A percentile compares a stretch with the other conserved stretches of the same genome.
These are phyloP conservation scores for Epinotia brunnichana DNA, from an alignment of 2,888 invertebrate genomes.

Conservation along the genomic window DNA sequence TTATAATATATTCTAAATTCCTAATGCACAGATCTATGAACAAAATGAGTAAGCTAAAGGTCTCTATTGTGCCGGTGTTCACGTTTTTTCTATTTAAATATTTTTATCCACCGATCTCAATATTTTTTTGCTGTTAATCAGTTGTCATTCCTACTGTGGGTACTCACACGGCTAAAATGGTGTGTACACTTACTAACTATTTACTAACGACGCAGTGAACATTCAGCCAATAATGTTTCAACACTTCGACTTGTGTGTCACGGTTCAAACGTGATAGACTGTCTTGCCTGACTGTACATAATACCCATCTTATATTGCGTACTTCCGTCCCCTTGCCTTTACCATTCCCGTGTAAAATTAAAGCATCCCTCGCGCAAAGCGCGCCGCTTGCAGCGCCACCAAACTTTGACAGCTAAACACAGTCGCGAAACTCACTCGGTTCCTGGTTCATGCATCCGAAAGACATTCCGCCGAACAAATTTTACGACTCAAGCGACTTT, in stretches of 20 bases:
- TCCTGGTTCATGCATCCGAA: constrained; percentile 46
- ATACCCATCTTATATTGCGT: background rate
- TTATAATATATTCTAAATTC: too few relatives aligned
- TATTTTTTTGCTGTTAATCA: too few relatives aligned
- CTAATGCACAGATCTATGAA: too few relatives aligned
- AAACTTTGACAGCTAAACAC: constrained; percentile 58
- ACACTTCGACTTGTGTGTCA: too few relatives aligned
- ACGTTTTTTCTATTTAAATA: too few relatives aligned
- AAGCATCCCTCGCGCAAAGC: constrained; percentile 27
- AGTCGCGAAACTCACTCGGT: constrained; percentile 52
- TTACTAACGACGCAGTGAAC: background rate
- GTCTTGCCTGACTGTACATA: background rate
- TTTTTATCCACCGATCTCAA: too few relatives aligned
- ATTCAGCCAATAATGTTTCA: too few relatives aligned
- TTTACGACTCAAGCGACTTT: constrained; percentile 51
- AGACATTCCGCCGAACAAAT: constrained; percentile 52
- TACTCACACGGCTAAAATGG: too few relatives aligned
- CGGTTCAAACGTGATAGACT: too few relatives aligned
- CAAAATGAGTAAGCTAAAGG: too few relatives aligned
- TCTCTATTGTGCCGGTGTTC: too few relatives aligned
- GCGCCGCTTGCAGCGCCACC: constrained; percentile 25
- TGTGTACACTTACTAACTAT: background rate
- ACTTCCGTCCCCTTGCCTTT: background rate
- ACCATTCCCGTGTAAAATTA: constrained; percentile 3
- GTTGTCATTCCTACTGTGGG: too few relatives aligned